Conservation (phyloP, 2,888 invertebrate species). For the Zele albiditarsus region DNA sequence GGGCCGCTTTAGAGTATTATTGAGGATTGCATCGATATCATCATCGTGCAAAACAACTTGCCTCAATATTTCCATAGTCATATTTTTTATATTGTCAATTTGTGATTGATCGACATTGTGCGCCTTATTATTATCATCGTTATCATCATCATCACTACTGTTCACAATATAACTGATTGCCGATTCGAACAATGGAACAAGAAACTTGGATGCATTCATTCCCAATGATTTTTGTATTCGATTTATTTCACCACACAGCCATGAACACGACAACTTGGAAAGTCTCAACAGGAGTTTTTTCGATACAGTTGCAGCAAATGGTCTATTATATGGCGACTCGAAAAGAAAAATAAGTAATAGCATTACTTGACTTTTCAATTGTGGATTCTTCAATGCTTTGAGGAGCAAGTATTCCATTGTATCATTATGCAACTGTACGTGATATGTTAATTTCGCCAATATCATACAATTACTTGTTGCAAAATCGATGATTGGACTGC, state of each 20-base stretch:
- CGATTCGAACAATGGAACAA: slow-evolving; percentile 76
- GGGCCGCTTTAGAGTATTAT: slow-evolving; percentile 52
- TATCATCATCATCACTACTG: slow-evolving; percentile 36
- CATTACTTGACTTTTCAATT: slow-evolving; percentile 79
- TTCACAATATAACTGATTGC: slow-evolving; percentile 75
- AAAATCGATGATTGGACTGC: slow-evolving; percentile 81
- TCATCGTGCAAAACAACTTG: slow-evolving; percentile 77
- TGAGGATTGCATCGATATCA: slow-evolving; percentile 68
- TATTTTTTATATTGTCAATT: slow-evolving; percentile 73
- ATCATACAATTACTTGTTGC: slow-evolving; percentile 84
- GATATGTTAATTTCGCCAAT: slow-evolving; percentile 80
- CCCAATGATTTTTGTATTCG: slow-evolving; percentile 75
- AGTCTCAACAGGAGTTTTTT: slow-evolving; percentile 75
- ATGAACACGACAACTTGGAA: slow-evolving; percentile 70
- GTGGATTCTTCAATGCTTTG: slow-evolving; percentile 75
- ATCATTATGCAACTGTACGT: slow-evolving; percentile 76
- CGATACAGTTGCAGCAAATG: slow-evolving; percentile 72
- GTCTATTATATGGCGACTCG: slow-evolving; percentile 77
- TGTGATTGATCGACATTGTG: slow-evolving; percentile 57
- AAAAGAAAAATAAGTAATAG: slow-evolving; percentile 82
- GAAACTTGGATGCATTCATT: slow-evolving; percentile 76
- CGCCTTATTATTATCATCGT: not conserved
- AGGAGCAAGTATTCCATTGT: slow-evolving; percentile 78
- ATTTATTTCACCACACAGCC: slow-evolving; percentile 75
- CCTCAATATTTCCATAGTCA: slow-evolving; percentile 77